A percentile compares a stretch with the other conserved stretches of the same genome.
phyloP scores from a whole-genome alignment of 2,888 invertebrate species.

The Drosophila borborema region DNA sequence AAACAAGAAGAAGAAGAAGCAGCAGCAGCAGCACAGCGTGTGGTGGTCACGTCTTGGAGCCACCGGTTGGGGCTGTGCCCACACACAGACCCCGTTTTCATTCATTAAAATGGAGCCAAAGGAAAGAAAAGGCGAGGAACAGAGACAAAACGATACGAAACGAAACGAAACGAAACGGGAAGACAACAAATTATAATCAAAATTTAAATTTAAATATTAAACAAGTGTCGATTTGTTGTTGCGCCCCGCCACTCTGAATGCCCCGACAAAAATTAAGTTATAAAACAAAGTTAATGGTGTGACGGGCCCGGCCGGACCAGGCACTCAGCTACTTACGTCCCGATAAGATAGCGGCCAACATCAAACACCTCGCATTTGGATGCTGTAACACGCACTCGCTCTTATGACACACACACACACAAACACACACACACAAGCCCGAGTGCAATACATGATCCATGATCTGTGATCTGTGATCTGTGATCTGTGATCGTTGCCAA shows the following conservation, averaged over 20 bases:
- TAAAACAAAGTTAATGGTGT: constrained; percentile 74
- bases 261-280: constrained; percentile 66
- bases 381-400: constrained; percentile 54
- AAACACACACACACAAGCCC: neutral
- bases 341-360: constrained; percentile 70
- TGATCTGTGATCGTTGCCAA: neutral
- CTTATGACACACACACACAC: constrained; percentile 26
- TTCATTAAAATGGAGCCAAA: constrained; percentile 56
- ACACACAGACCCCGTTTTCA: constrained; percentile 68
- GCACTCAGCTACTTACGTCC: constrained; percentile 57
- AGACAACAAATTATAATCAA: constrained; percentile 48
- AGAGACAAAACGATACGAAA: neutral
- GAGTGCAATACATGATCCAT: constrained; percentile 28
- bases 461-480: neutral
- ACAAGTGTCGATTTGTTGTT: constrained; percentile 71
- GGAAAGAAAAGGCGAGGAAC: neutral
- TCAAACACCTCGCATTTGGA: constrained; percentile 44
- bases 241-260: constrained; percentile 7
- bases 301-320: constrained; percentile 25
- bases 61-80: constrained; percentile 40
- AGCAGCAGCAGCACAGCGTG: constrained; percentile 51
- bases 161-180: neutral
- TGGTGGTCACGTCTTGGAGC: constrained; percentile 54
- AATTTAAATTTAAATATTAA: constrained; percentile 70
- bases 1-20: neutral